Base-by-base conservation (phyloP, 2,113 vertebrate species). In the Brachyhypopomus gauderio region DNA sequence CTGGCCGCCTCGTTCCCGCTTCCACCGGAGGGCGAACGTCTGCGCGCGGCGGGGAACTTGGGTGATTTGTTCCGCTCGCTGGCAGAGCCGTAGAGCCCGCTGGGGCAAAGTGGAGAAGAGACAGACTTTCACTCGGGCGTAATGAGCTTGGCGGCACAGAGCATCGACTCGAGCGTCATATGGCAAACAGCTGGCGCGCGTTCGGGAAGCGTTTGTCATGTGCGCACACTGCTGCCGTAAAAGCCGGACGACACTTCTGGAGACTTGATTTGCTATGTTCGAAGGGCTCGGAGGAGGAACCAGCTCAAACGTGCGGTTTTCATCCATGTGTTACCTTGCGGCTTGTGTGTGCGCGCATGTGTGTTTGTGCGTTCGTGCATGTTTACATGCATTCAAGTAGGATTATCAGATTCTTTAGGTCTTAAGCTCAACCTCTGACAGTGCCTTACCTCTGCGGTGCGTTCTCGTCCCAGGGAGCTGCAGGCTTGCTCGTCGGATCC, bases 391-490 rank as follows among this genome's bases (percentile, higher is more conserved):
- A 59, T 66, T 67, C 38, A 74, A 11, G 52, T 4, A 12, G 23
- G 58, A 67, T 81, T 59, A 80, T n/a, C 19, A n/a, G 7, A 17
- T 25, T 36, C 55, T 25, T 73, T 23, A 30, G 19, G 59, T 0
- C 1, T 16, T 69, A 58, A 71, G 59, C 23, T 38, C 4, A 14
- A 5, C 17, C 16, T 63, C 8, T 63, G 14, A 22, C 0, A 64
- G 20, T 36, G 27, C 20, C 22, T 58, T 82, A 97, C 96, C 95
- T 95, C 74, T 93, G 91, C 5, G 90, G 89, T 27, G 90, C 88
- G 2, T 93, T 95, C 88, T 95, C 96, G 79, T 97, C 95, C 96
- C 96, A 98, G 0, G 95, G 95, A 84, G 92, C 88, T 1, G 87
- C 91, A 88, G 89, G 88, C 88, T 92, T 96, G 84, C 86, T 92